Evolutionary conservation across 1,140 invertebrate species (phyloP).

Genomic region (Zelostemma sp.): DNA sequence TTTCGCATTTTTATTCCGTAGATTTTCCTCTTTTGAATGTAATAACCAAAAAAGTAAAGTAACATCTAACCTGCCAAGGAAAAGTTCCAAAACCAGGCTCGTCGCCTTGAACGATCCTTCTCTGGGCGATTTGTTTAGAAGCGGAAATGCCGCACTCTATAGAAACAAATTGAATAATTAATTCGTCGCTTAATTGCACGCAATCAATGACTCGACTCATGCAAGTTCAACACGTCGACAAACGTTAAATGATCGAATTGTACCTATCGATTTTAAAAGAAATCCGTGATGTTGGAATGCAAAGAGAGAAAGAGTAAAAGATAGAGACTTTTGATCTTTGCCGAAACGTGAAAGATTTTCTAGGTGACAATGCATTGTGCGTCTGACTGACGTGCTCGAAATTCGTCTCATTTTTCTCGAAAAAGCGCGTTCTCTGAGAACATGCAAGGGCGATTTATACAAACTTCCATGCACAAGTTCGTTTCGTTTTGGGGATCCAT

Average conservation of each 20-base stretch:
- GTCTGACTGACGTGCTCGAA: constrained; percentile 49
- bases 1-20: too few relatives aligned
- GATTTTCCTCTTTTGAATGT: too few relatives aligned
- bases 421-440: too few relatives aligned
- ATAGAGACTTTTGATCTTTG: too few relatives aligned
- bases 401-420: too few relatives aligned
- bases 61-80: constrained; percentile 87
- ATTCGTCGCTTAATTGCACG: too few relatives aligned
- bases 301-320: neutral
- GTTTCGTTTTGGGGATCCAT: too few relatives aligned
- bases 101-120: constrained; percentile 92
- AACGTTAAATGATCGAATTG: neutral
- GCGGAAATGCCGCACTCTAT: constrained; percentile 88
- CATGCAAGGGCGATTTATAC: too few relatives aligned
- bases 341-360: constrained; percentile 9
- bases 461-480: too few relatives aligned
- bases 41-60: too few relatives aligned
- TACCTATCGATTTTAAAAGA: neutral
- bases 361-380: constrained; percentile 54
- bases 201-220: too few relatives aligned
- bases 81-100: constrained; percentile 95
- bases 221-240: neutral
- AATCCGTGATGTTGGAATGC: neutral
- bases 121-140: constrained; percentile 85
- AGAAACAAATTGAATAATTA: constrained; percentile 48